Evolutionary conservation across 2,113 vertebrate genomes (phyloP).

Genomic region (Saccopteryx leptura): DNA sequence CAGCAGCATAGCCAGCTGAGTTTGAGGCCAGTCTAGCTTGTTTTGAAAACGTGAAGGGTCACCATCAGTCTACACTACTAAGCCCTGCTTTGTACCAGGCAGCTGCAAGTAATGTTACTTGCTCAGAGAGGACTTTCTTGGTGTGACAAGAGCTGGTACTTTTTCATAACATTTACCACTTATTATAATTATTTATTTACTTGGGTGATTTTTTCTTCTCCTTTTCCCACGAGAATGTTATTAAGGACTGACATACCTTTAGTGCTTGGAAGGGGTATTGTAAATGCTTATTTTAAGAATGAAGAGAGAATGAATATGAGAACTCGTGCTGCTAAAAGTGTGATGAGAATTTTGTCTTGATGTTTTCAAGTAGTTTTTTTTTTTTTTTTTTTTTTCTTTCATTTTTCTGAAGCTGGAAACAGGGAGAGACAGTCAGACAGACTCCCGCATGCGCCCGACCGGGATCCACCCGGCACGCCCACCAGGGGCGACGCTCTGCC

Average conservation of each 20-base stretch:
- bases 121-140: background rate
- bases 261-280: constrained; percentile 20
- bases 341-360: constrained; percentile 51
- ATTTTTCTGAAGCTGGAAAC: too few relatives aligned
- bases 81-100: background rate
- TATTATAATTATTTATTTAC: background rate
- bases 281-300: constrained; percentile 46
- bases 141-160: background rate
- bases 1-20: background rate
- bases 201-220: background rate
- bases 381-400: too few relatives aligned
- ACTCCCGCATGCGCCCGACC: too few relatives aligned
- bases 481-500: too few relatives aligned
- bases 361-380: constrained; percentile 65
- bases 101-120: background rate
- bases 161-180: background rate
- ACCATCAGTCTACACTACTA: background rate
- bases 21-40: background rate
- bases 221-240: constrained; percentile 9
- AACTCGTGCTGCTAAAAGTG: constrained; percentile 17
- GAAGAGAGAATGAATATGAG: constrained; percentile 4
- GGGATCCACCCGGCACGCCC: too few relatives aligned
- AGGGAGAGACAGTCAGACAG: too few relatives aligned
- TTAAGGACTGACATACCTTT: background rate
- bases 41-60: background rate